Evolutionary conservation across 2,113 vertebrate genomes (phyloP), one percentile per base, ranked within the genome.

Genomic region (Daboia siamensis): DNA sequence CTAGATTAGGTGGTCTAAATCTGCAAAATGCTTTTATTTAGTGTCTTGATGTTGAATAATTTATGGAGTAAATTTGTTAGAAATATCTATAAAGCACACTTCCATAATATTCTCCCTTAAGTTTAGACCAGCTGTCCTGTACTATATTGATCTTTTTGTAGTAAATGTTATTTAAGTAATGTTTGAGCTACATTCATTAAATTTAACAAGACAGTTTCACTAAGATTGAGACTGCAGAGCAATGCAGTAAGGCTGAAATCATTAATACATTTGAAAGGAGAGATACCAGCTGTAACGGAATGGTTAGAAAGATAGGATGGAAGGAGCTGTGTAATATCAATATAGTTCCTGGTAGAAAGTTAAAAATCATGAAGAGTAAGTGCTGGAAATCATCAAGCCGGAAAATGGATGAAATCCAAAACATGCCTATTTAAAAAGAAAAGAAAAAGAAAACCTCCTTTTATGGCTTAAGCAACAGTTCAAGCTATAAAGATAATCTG

Each of bases 341-440:
- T 90, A 89, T 90, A 89, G 51, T 69, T 74, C 29, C 89, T 94
- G 59, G 26, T 54, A 88, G 80, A 87, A 92, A 29, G 29, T 13
- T 29, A 95, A 29, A 95, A 87, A 51, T 69, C 23, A 92, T 85
- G 95, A 94, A 93, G 80, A 24, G 4, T 39, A 94, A 92, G 51
- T 89, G 61, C 24, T 92, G 91, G 86, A 94, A 94, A 12, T 8
- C 87, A 57, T 90, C 87, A 92, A 59, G 1, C 1, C 74, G 2
- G 54, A 92, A 69, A 84, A 10, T 44, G 20, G 92, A 93, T 90
- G 24, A 2, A 92, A 90, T 57, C 55, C 61, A 93, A 93, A 92
- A 11, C 87, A 93, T 90, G 44, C 3, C 39, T 93, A 26, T 0
- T 4, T 92, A 85, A 93, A 93, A 52, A 44, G 33, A 39, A 80